Conservation (phyloP, 2,797 vertebrate species). For the Nothura maculosa region DNA sequence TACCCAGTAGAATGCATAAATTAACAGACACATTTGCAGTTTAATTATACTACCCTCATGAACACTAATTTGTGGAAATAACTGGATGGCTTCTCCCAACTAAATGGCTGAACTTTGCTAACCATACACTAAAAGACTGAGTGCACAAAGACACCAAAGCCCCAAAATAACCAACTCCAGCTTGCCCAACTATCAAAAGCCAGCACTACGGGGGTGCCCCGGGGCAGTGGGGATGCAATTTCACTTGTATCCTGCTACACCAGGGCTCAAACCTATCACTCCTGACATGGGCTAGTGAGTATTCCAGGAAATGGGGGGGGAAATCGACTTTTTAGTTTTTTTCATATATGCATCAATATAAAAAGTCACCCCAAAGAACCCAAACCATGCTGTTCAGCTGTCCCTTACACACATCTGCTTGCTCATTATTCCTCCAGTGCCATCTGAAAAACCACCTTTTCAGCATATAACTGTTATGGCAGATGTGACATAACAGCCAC, state of each 20-base stretch:
- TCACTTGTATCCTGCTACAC: not conserved
- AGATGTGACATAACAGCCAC: not conserved
- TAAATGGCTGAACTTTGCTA: fast-evolving
- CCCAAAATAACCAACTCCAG: not conserved
- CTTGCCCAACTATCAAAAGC: not conserved
- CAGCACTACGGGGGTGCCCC: not conserved
- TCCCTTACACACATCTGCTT: not conserved
- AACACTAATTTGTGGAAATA: not conserved
- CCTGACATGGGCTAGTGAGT: fast-evolving
- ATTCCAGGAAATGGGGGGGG: not conserved
- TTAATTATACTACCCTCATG: not conserved
- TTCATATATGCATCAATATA: too few relatives aligned
- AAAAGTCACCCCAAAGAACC: not conserved
- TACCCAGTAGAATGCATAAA: not conserved
- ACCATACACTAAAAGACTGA: not conserved
- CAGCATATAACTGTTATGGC: not conserved
- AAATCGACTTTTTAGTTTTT: not conserved
- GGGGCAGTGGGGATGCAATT: not conserved
- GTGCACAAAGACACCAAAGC: not conserved
- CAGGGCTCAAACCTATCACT: fast-evolving
- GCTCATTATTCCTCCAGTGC: not conserved
- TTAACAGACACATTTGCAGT: not conserved
- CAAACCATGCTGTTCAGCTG: not conserved
- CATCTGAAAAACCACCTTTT: not conserved
- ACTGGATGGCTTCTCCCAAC: not conserved